Base-by-base conservation (phyloP, 2,888 invertebrate species). In the Nineta flava region DNA sequence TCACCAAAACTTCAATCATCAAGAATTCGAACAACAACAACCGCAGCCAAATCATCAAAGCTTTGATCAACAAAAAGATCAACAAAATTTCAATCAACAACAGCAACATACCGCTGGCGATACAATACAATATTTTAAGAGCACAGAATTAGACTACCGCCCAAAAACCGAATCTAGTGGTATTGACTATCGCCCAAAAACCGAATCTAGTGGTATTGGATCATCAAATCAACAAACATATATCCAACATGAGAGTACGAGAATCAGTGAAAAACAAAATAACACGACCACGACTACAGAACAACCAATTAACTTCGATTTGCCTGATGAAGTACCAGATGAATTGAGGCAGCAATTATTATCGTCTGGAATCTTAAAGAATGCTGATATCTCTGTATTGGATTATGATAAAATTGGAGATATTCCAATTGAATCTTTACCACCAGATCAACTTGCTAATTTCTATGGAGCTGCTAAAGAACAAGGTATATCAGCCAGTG, bases 321-420 rank as follows among this genome's bases (percentile, higher is more conserved):
- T 91, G 42, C 91, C 91, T 10, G 88, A 87, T 58, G 90, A 91
- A 70, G 88, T 90, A 6, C 91, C 91, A 4, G 88, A 87, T 55
- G 90, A 91, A 58, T 72, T 91, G 44, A 74, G 88, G 40, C 77
- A 87, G 61, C 90, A 91, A 59, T 68, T 91, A 5, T 66, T 90
- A 44, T 81, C 84, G 46, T 90, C 90, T 0, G 91, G 91, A 38
- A 90, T 91, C 57, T 69, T 91, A 50, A 83, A 85, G 56, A 87
- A 90, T 60, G 90, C 90, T 43, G 86, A 90, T 58, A 90, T 91
- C 52, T 88, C 90, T 56, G 76, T 91, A 46, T 67, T 90, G 51
- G 88, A 90, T 66, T 90, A 90, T 58, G 88, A 90, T 60, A 88
- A 90, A 71, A 81, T 87, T 40, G 88, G 90, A 31, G 88, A 87